Evolutionary conservation across 2,113 vertebrate genomes (phyloP).

Genomic region (Cinclus cinclus): DNA sequence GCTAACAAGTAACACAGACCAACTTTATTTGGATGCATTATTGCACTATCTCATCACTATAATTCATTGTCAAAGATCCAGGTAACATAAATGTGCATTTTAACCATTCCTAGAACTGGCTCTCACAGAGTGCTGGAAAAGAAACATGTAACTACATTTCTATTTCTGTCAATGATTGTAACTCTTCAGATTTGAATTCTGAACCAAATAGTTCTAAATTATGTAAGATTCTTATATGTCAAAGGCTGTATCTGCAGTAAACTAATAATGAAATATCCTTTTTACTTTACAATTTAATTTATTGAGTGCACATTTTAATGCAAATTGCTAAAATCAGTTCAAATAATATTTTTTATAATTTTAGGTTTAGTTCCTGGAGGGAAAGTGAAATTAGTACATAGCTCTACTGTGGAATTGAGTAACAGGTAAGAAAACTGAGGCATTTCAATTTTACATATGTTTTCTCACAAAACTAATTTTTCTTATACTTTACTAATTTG

Average conservation of each 20-base stretch:
- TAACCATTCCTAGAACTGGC: not conserved
- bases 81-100: not conserved
- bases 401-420: conserved; percentile 75
- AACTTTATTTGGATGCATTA: not conserved
- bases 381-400: conserved; percentile 91
- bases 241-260: not conserved
- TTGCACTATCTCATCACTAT: not conserved
- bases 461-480: not conserved
- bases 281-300: not conserved
- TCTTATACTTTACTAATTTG: not conserved
- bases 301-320: not conserved
- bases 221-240: not conserved
- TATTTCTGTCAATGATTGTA: not conserved
- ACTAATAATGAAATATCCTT: not conserved
- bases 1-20: not conserved
- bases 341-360: not conserved
- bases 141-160: not conserved
- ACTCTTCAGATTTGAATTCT: not conserved
- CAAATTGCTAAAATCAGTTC: not conserved
- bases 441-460: not conserved
- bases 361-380: conserved; percentile 90
- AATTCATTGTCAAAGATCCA: not conserved
- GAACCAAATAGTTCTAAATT: not conserved
- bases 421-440: conserved; percentile 73
- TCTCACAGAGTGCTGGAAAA: not conserved